Conservation (phyloP, 2,113 vertebrate species). For the Nanorana parkeri region DNA sequence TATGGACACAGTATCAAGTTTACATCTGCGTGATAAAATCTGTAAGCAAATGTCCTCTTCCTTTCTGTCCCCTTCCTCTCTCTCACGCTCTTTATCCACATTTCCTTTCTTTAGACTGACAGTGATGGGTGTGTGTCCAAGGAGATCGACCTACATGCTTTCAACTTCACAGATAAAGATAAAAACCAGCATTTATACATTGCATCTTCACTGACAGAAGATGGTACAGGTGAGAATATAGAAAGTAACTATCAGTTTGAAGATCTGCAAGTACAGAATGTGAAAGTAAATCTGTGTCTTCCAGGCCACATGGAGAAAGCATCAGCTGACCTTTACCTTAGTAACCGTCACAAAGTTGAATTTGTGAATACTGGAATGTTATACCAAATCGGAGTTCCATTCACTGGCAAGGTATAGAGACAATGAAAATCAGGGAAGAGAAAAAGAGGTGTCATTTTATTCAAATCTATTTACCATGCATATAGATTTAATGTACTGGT, state of each 20-base stretch:
- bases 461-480: no score
- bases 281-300: no score
- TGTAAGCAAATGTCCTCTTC: no score
- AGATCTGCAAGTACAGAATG: no score
- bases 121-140: slow-evolving; percentile 2
- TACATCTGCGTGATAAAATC: no score
- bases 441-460: no score
- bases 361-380: neutral
- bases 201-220: neutral
- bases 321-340: neutral
- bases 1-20: no score
- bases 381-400: slow-evolving; percentile 20
- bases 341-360: neutral
- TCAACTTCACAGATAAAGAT: neutral
- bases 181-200: neutral
- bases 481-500: no score
- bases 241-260: neutral
- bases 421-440: no score
- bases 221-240: neutral
- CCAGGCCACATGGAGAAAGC: slow-evolving; percentile 1
- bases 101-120: slow-evolving; percentile 26
- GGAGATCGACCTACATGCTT: neutral
- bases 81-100: no score
- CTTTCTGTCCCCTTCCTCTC: no score
- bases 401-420: slow-evolving; percentile 2